Evolutionary conservation across 2,888 invertebrate genomes (phyloP), one percentile per base, ranked within the genome.

Genomic region (Yponomeuta malinellus): DNA sequence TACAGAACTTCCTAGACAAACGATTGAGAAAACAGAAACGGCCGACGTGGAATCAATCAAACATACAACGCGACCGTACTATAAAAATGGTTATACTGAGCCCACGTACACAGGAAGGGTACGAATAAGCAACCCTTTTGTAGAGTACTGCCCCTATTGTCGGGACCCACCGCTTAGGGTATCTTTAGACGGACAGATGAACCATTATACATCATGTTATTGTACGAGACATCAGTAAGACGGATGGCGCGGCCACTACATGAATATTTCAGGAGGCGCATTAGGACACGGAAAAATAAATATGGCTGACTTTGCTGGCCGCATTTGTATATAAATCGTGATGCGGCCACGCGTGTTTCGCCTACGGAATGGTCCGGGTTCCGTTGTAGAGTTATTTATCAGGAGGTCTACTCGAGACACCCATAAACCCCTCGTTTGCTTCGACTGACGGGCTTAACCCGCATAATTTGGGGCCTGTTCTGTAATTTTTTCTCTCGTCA

Each of bases 211-310:
- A 82, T 81, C 81, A 81, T 83, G 79, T 85, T 84, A 87, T 85
- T 85, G 84, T 83, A 80, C 77, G 79, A 82, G 85, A 85, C 84
- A 88, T 85, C 84, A 82, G 79, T 77, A 85, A 88, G 88, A 90
- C 84, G 83, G 85, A 89, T 88, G 86, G 85, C 78, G 78, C 83
- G 89, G 87, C 83, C 86, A 89, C 82, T 82, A 78, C 83, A 90
- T 91, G 90, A 90, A 91, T 91, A 91, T 91, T 90, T 91, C 90
- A 90, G 80, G 77, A 86, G 85, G 79, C 82, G 86, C 87, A 90
- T 91, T 90, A 89, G 87, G 87, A 83, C 84, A 81, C 81, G 85
- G 87, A 87, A 89, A 89, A 89, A 90, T 89, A 90, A 89, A 90
- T 89, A 90, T 86, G 86, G 83, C 82, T 79, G 85, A 84, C 86